Evolutionary conservation across 37 sponge, comb jelly and placozoan species (phyloP).

Genomic region (Cladorhizidae sp.): DNA sequence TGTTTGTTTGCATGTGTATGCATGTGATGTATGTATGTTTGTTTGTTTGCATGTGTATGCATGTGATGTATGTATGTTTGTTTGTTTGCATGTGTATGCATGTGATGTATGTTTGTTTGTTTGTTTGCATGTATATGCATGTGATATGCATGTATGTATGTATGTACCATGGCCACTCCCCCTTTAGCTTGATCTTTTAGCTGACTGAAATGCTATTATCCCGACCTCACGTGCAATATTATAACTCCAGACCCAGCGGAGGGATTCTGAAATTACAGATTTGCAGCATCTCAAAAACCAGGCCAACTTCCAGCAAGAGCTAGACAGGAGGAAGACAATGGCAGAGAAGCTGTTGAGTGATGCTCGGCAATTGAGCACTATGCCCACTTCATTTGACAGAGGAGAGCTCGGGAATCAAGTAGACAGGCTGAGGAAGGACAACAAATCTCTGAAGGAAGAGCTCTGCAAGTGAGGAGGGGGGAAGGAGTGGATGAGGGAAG

Average conservation of each 20-base stretch:
- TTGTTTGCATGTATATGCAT: neutral
- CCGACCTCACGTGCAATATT: too few species aligned
- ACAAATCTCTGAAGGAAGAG: conserved; percentile 44
- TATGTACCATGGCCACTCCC: neutral
- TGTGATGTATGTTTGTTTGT: conserved; percentile 2
- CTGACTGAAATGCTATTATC: too few species aligned
- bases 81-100: too few species aligned
- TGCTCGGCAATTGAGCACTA: neutral
- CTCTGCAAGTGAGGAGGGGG: conserved; percentile 29
- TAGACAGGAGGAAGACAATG: conserved; percentile 26
- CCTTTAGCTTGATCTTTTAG: too few species aligned
- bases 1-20: too few species aligned
- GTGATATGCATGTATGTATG: too few species aligned
- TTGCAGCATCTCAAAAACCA: conserved; percentile 44
- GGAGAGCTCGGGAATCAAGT: conserved; percentile 28
- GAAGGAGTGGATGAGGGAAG: too few species aligned
- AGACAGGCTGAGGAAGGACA: conserved; percentile 37
- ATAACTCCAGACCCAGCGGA: conserved; percentile 40
- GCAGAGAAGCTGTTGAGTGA: conserved; percentile 48
- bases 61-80: too few species aligned
- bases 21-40: too few species aligned
- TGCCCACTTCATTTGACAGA: conserved; percentile 26
- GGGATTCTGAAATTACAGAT: conserved; percentile 49
- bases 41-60: too few species aligned
- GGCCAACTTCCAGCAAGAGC: conserved; percentile 45